Evolutionary conservation across 2,888 invertebrate species (phyloP), one percentile per base, ranked within the genome.

Genomic region (Ophraella communa): DNA sequence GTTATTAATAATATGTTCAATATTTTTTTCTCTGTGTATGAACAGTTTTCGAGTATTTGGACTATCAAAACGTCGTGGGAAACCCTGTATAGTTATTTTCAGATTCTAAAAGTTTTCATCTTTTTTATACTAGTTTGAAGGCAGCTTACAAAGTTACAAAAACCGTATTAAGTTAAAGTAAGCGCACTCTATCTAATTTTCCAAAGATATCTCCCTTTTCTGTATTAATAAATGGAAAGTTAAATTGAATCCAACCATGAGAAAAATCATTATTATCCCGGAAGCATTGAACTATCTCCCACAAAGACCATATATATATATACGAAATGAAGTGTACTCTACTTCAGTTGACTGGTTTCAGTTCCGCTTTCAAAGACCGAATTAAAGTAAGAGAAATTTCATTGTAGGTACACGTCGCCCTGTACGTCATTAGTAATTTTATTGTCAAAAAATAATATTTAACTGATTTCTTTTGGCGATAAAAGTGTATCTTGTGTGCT

Each of bases 201-300:
- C 56, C 56, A 17, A 14, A 30, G n/a, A 27, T n/a, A n/a, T n/a
- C n/a, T 45, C 18, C 45, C 27, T 30, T 44, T 45, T 56, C 27
- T 27, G 30, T 21, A 56, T 56, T 20, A 27, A 14, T 30, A 56
- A 56, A 56, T 56, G 44, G 45, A 14, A 39, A 62, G 35, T 62
- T 54, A 52, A 62, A 62, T 61, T 55, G 62, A 42, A 56, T 21
- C 17, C 55, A 62, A 27, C 55, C 49, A 62, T 55, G 55, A 39
- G 62, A 62, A 62, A 62, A 62, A 62, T 62, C 54, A 61, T 53
- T 62, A 61, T 54, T 45, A 47, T 54, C 61, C 47, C 39, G 49
- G 39, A 54, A 35, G 55, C 55, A 51, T 35, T 24, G 55, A 62
- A 23, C 56, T 30, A 27, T 24, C 55, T 61, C 23, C 44, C 23